Base-by-base conservation (phyloP, 2,888 invertebrate genomes). In the Ditylenchus weischeri region DNA sequence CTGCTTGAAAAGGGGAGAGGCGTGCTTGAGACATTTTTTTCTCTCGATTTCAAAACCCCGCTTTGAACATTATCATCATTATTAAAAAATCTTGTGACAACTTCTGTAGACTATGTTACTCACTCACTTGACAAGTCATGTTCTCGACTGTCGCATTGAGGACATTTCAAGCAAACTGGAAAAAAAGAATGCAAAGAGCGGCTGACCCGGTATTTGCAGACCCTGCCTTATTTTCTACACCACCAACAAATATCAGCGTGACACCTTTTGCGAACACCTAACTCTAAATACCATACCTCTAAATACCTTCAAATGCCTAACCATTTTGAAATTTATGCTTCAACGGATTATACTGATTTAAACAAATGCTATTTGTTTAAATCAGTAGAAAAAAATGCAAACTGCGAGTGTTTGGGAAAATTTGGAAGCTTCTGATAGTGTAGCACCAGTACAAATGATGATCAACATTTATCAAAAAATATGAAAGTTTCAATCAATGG, bases 341-440 rank as follows among this genome's bases (percentile, higher is more conserved):
- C 21, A 35, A 48, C 43, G 11, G 51, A 64, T 18, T 66, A 35
- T 49, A 36, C 29, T n/a, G 66, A 66, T 49, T 21, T 66, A 15
- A 23, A 47, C 19, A 66, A 66, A 51, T 50, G 50, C 57, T 66
- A 66, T 66, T 23, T 66, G 23, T 62, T 64, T 57, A 63, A 49
- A 2, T 48, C 66, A 50, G 29, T 66, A 6, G 49, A 21, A 15
- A 66, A 18, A 29, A 47, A 66, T 66, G 29, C 38, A 48, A 18
- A 15, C 29, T 15, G 66, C 18, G 1, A 51, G 35, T 18, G 65
- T 49, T 15, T 50, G 62, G 15, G 49, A 66, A 6, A 50, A 35
- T 64, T 43, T 62, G 8, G 8, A 48, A 8, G n/a, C 36, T 10
- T 29, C 0, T 11, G 10, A 19, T 8, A 23, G 15, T 19, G 62